Base-by-base conservation (phyloP, 2,113 vertebrate genomes). In the Loxodonta africana region DNA sequence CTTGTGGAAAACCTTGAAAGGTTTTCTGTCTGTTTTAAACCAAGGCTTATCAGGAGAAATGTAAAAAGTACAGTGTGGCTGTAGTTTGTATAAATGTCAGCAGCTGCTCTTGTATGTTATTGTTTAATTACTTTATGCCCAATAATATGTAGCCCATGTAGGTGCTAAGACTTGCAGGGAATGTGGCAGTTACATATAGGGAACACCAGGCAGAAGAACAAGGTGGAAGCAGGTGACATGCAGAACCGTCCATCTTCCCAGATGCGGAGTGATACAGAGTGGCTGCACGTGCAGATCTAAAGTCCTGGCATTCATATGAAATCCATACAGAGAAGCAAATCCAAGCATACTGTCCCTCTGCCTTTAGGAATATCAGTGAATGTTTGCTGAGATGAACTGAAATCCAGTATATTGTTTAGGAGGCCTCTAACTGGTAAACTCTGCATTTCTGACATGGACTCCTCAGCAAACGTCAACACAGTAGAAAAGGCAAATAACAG, bases 111-210 rank as follows among this genome's bases (percentile, higher is more conserved):
- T 46, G 12, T 11, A 11, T 23, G 23, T 18, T 33, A 81, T 20
- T 37, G 30, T 65, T 65, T 62, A 78, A 86, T 77, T 37, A 37
- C 76, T 90, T 88, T 88, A 74, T 67, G 28, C 41, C 41, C 37
- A 1, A 15, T 46, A 1, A 63, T 85, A 6, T 5, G 51, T 7
- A 62, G 26, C 25, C 1, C 37, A 15, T 0, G 0, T 8, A 65
- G 37, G 44, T 62, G 69, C 63, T 83, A 6, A 65, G n/a, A 89
- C 67, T n/a, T 60, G 57, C 17, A 33, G 46, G 15, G 44, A 10
- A 4, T 2, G 28, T 8, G 46, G n/a, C 65, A 0, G 3, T 93
- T 28, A 17, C 23, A 33, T 14, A 4, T 57, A 44, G 62, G 83
- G 51, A 96, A 28, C 57, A 37, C 11, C 17, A n/a, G 46, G 26